These are phyloP conservation scores for Caenorhabditis becei DNA, from an alignment of 2,888 invertebrate species.

Conservation along the genomic window DNA sequence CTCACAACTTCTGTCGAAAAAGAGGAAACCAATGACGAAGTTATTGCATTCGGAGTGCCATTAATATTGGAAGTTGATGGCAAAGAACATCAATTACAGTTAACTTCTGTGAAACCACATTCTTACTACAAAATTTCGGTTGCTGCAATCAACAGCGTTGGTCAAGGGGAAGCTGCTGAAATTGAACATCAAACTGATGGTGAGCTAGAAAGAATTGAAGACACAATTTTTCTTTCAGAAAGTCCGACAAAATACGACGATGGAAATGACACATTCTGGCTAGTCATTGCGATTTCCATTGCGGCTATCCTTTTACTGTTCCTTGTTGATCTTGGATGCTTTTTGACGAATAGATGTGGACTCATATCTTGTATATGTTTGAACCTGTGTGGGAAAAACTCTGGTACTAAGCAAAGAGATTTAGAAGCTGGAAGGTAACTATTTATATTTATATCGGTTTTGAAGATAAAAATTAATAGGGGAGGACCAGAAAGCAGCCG, in stretches of 20 bases:
- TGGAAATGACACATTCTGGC: slow-evolving; percentile 5
- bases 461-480: slow-evolving; percentile 33
- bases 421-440: slow-evolving; percentile 68
- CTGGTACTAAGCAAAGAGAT: slow-evolving; percentile 56
- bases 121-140: slow-evolving; percentile 91
- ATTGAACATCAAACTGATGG: slow-evolving; percentile 85
- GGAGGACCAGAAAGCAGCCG: slow-evolving; percentile 50
- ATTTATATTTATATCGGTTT: too few species aligned
- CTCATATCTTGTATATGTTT: slow-evolving; percentile 82
- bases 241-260: slow-evolving; percentile 36
- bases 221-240: slow-evolving; percentile 29
- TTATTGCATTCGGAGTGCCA: slow-evolving; percentile 26
- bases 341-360: slow-evolving; percentile 86
- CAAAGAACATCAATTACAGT: slow-evolving; percentile 56
- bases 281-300: slow-evolving; percentile 14
- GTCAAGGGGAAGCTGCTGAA: slow-evolving; percentile 88
- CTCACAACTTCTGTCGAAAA: slow-evolving; percentile 3
- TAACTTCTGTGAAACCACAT: slow-evolving; percentile 86
- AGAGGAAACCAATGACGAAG: slow-evolving; percentile 14
- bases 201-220: slow-evolving; percentile 22
- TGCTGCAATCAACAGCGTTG: slow-evolving; percentile 90
- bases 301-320: slow-evolving; percentile 87
- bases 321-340: slow-evolving; percentile 90
- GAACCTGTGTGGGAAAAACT: slow-evolving; percentile 71
- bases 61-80: slow-evolving; percentile 42